These are phyloP conservation scores for Heteromyza rotundicornis DNA, from an alignment of 2,888 invertebrate genomes.

Conservation along the genomic window DNA sequence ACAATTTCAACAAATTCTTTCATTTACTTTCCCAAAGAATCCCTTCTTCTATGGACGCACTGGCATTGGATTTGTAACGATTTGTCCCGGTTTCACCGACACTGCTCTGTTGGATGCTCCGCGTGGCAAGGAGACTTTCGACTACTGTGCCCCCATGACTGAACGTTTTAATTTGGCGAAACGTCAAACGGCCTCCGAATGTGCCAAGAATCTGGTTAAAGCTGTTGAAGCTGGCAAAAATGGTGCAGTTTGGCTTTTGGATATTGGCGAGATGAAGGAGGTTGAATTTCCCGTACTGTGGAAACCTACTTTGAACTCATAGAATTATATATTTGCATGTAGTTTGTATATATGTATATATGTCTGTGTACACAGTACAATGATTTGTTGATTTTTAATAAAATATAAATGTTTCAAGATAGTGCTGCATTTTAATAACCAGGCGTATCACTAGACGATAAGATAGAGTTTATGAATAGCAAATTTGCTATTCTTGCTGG, in stretches of 20 bases:
- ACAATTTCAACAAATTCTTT: neutral
- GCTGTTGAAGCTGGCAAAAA: slow-evolving; percentile 47
- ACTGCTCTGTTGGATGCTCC: slow-evolving; percentile 40
- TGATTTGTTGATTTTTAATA: too few relatives aligned
- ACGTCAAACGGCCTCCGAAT: slow-evolving; percentile 42
- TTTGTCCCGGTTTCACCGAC: slow-evolving; percentile 50
- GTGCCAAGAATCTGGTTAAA: slow-evolving; percentile 47
- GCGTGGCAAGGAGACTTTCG: slow-evolving; percentile 40
- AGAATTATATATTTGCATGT: too few relatives aligned
- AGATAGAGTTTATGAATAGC: too few relatives aligned
- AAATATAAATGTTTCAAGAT: too few relatives aligned
- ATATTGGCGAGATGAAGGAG: slow-evolving; percentile 42
- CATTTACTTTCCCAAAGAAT: slow-evolving; percentile 29
- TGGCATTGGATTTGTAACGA: slow-evolving; percentile 45
- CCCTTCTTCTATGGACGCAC: slow-evolving; percentile 35
- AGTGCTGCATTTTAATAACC: too few relatives aligned
- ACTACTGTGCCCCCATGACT: slow-evolving; percentile 27
- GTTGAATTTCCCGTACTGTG: slow-evolving; percentile 43
- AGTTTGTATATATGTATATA: too few relatives aligned
- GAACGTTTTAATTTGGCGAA: slow-evolving; percentile 31
- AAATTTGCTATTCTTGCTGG: too few relatives aligned
- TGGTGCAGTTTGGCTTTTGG: slow-evolving; percentile 48
- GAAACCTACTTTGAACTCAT: slow-evolving; percentile 30
- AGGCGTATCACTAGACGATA: too few relatives aligned
- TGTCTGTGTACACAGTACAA: too few relatives aligned